phyloP scores from a whole-genome alignment of 2,797 vertebrate species.

The Vespertilio murinus region DNA sequence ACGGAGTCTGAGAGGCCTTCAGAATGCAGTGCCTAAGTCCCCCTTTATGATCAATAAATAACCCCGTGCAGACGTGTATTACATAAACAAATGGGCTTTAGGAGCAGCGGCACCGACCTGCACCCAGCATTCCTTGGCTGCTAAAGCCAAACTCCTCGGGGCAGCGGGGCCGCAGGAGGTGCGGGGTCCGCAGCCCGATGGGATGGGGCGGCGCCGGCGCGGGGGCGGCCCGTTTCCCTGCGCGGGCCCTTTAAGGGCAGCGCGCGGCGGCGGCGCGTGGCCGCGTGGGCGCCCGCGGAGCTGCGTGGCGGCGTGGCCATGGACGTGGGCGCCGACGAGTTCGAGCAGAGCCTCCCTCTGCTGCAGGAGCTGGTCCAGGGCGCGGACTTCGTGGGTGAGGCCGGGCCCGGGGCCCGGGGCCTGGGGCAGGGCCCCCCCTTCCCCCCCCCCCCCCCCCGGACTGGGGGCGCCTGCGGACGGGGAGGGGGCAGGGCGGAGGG shows the following conservation, averaged over 20 bases:
- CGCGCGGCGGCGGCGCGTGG: not conserved
- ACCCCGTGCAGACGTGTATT: not conserved
- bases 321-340: constrained; percentile 76
- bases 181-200: no score
- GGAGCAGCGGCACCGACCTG: not conserved
- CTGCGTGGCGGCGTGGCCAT: constrained; percentile 52
- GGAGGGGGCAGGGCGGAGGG: accelerated
- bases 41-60: not conserved
- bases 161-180: not conserved
- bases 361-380: constrained; percentile 70
- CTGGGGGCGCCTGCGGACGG: accelerated
- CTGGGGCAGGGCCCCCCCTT: accelerated
- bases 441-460: no score
- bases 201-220: accelerated
- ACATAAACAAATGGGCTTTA: not conserved
- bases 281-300: not conserved
- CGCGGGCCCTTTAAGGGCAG: not conserved
- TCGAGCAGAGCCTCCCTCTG: constrained; percentile 62
- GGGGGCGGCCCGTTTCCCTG: not conserved
- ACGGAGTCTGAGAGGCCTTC: not conserved
- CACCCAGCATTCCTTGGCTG: not conserved
- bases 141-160: not conserved
- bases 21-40: not conserved
- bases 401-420: no score
- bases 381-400: constrained; percentile 82